Conservation (phyloP, 2,113 vertebrate genomes). For the Tenebrosternarchus preto region DNA sequence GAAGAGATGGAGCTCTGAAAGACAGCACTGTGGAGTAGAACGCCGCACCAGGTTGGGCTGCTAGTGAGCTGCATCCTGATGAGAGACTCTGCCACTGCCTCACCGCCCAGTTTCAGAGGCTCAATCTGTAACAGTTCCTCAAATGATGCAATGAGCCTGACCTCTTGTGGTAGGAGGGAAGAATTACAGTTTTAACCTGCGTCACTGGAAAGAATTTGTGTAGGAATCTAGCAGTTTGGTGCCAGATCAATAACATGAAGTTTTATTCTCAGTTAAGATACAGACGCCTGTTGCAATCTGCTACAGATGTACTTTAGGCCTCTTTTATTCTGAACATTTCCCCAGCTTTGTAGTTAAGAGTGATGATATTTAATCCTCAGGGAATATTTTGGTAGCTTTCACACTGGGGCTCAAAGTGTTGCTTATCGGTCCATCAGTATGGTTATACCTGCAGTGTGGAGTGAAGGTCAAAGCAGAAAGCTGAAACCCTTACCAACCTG, state of each 20-base stretch:
- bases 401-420: not conserved
- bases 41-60: constrained; percentile 32
- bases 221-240: not conserved
- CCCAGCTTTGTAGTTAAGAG: not conserved
- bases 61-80: constrained; percentile 52
- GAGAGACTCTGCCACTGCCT: constrained; percentile 14
- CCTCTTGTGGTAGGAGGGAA: constrained; percentile 45
- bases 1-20: constrained; percentile 34
- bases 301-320: not conserved
- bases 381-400: not conserved
- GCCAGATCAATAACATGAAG: not conserved
- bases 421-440: not conserved
- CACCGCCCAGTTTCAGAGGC: constrained; percentile 14
- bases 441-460: not conserved
- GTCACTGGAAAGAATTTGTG: not conserved
- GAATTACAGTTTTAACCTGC: constrained; percentile 15
- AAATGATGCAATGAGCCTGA: not conserved
- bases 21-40: constrained; percentile 29
- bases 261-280: not conserved
- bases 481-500: not conserved
- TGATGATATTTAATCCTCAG: not conserved
- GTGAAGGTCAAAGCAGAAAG: constrained; percentile 9
- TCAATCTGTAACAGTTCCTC: constrained; percentile 10
- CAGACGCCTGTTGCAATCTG: not conserved
- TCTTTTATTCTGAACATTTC: constrained; percentile 8